phyloP scores from a whole-genome alignment of 2,113 vertebrate genomes.

The Fukomys damarensis region DNA sequence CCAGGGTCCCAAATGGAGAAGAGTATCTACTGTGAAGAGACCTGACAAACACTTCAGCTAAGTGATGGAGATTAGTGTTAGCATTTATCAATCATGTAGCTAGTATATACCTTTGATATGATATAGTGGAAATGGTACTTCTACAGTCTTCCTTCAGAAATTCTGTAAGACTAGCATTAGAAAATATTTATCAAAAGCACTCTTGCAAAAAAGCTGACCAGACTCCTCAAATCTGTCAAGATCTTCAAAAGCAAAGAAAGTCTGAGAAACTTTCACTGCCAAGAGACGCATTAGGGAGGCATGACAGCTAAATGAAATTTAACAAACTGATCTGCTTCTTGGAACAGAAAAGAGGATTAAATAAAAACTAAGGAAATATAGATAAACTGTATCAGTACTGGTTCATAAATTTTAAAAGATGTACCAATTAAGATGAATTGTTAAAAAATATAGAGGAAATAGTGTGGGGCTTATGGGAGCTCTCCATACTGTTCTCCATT shows the following conservation, averaged over 20 bases:
- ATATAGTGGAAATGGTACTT: background rate
- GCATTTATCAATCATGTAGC: background rate
- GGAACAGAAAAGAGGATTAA: background rate
- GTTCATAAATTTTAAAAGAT: background rate
- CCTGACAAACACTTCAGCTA: background rate
- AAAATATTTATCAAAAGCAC: background rate
- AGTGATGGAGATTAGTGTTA: background rate
- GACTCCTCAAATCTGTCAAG: background rate
- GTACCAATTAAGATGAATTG: background rate
- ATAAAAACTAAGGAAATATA: background rate
- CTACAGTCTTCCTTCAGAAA: background rate
- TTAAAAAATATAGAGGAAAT: slow-evolving; percentile 11
- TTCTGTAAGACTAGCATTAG: background rate
- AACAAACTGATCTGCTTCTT: background rate
- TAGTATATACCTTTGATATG: background rate
- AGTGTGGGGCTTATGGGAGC: background rate
- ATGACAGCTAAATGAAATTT: background rate
- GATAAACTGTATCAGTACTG: background rate
- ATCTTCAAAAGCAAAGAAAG: background rate
- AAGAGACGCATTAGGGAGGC: background rate
- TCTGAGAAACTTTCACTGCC: background rate
- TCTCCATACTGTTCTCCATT: background rate
- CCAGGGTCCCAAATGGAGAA: background rate
- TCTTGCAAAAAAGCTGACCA: background rate
- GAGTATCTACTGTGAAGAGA: background rate